Evolutionary conservation across 2,888 invertebrate genomes (phyloP).

Genomic region (Acanthosepion lycidas): DNA sequence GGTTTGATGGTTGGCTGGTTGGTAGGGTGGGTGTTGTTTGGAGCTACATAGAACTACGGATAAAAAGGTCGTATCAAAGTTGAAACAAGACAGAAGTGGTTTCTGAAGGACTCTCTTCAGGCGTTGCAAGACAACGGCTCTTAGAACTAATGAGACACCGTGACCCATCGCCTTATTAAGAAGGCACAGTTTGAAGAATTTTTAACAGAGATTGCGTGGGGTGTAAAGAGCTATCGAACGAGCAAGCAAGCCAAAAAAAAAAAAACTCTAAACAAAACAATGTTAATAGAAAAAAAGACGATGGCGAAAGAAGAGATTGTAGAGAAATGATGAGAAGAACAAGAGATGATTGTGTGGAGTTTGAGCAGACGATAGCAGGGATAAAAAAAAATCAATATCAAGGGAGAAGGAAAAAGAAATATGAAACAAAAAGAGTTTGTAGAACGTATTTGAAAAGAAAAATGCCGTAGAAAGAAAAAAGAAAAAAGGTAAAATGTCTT

Average conservation of each 20-base stretch:
- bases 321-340: background rate
- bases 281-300: background rate
- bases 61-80: background rate
- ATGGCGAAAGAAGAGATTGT: background rate
- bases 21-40: background rate
- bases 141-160: background rate
- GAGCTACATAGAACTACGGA: background rate
- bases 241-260: background rate
- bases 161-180: background rate
- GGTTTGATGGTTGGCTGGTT: background rate
- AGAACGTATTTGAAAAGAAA: background rate
- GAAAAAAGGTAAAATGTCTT: background rate
- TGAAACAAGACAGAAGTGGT: conserved; percentile 8
- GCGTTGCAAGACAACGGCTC: conserved; percentile 18
- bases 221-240: background rate
- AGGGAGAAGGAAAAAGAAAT: background rate
- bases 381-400: background rate
- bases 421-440: background rate
- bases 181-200: background rate
- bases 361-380: background rate
- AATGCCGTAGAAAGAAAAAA: background rate
- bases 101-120: conserved; percentile 6
- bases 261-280: background rate
- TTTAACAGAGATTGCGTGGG: background rate
- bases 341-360: background rate